Percentiles rank a stretch among this genome's conserved stretches.
Evolutionary conservation across 2,113 vertebrate genomes (phyloP).

Genomic region (Vicugna pacos): DNA sequence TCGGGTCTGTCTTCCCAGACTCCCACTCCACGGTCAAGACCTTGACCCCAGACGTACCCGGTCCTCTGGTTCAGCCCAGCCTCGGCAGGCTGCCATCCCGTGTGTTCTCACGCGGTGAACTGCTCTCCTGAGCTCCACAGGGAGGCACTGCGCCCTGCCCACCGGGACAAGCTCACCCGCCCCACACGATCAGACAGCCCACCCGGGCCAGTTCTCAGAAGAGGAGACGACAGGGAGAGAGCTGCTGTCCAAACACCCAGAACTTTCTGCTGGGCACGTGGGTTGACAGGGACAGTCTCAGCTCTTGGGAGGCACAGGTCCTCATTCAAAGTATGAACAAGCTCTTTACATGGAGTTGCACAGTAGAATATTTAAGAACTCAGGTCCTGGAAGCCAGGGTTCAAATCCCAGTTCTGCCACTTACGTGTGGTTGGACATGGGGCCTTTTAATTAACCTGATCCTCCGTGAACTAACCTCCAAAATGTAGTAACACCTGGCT

Average conservation of each 20-base stretch:
- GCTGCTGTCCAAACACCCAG: background rate
- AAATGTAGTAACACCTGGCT: background rate
- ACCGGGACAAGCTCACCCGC: fast-evolving
- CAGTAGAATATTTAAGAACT: background rate
- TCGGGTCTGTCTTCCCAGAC: background rate
- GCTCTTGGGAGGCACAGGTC: background rate
- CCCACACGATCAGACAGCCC: background rate
- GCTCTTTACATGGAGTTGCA: background rate
- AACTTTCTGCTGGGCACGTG: background rate
- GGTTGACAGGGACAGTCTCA: background rate
- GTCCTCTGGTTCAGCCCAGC: too few relatives aligned
- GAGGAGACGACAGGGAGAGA: background rate
- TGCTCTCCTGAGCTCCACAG: too few relatives aligned
- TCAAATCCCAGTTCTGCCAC: background rate
- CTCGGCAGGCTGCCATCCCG: fast-evolving
- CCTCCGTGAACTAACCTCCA: background rate
- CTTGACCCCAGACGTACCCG: background rate
- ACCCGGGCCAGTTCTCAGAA: background rate
- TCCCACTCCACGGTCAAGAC: background rate
- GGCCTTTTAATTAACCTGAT: background rate
- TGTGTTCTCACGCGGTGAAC: background rate
- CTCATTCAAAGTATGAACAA: background rate
- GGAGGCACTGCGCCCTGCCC: background rate
- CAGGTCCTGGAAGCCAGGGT: background rate
- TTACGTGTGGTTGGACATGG: fast-evolving